Evolutionary conservation across 1,140 invertebrate genomes (phyloP), one percentile per base, ranked within the genome.

Genomic region (Sarcophaga bullata): DNA sequence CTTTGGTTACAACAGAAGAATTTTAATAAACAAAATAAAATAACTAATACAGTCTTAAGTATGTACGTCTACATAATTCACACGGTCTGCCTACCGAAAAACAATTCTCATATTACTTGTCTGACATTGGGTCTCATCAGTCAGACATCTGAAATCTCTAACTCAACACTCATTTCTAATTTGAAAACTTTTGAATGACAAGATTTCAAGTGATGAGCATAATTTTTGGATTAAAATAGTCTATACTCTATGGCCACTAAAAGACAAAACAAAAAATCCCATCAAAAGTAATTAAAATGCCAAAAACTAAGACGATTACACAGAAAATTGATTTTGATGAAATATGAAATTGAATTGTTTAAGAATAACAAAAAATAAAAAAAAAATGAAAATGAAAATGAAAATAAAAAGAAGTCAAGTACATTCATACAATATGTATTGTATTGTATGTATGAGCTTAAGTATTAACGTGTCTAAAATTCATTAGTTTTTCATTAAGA

Each of bases 241-340:
- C 54, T 13, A 58, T 68, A 7, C n/a, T n/a, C 19, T 19, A 7
- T 2, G 19, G 9, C 62, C 17, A 19, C 62, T 19, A 19, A 68
- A 37, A 37, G 19, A 68, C n/a, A 68, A 58, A 58, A 6, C 7
- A 6, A 58, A 58, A 13, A 58, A 15, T 58, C 54, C n/a, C 62
- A 68, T 68, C 62, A 68, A 68, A 68, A 68, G 19, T 68, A 68
- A 68, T 68, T 68, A 68, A 68, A 68, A 68, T 68, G 62, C 62
- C 62, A 68, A 68, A 68, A 68, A 62, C 15, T 25, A 19, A 68
- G n/a, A 25, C 17, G 19, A 68, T 68, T 19, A 37, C n/a, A 15
- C 3, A 68, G 62, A 68, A 68, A 68, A 68, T 68, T 68, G 62
- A 25, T 68, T 68, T 68, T 68, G 62, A 68, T 68, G 62, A 68